A percentile compares a stretch with the other conserved stretches of the same genome.
These are phyloP conservation scores for Salvelinus sp. DNA, from an alignment of 2,113 vertebrate species.

Conservation along the genomic window DNA sequence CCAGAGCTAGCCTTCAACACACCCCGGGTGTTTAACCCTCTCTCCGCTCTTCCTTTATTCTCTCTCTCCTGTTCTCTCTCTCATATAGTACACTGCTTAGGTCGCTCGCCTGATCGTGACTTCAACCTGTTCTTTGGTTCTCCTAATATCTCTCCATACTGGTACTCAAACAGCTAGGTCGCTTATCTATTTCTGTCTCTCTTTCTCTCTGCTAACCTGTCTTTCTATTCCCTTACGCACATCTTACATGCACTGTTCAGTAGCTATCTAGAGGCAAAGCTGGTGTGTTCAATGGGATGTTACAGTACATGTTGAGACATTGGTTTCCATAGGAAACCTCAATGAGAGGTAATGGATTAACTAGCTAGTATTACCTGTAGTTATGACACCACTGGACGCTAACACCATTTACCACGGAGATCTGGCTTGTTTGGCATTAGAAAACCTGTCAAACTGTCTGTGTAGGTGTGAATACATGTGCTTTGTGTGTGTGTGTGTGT, in stretches of 20 bases:
- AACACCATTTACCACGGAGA: constrained; percentile 44
- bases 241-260: too few species aligned
- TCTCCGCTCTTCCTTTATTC: not conserved
- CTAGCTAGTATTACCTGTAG: constrained; percentile 30
- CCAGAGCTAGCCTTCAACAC: constrained; percentile 37
- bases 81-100: too few species aligned
- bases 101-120: too few species aligned
- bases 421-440: constrained; percentile 34
- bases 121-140: too few species aligned
- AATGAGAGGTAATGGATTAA: constrained; percentile 24
- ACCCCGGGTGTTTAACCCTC: not conserved
- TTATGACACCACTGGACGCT: constrained; percentile 28
- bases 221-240: too few species aligned
- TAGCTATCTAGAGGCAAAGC: too few species aligned
- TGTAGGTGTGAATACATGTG: not conserved
- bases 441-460: constrained; percentile 24
- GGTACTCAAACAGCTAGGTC: too few species aligned
- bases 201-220: not conserved
- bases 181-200: not conserved
- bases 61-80: too few species aligned
- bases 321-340: not conserved
- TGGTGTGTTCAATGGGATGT: too few species aligned
- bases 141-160: too few species aligned
- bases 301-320: too few species aligned
- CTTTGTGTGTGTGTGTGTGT: constrained; percentile 13